These are phyloP conservation scores for Misgurnus mizolepis DNA, from an alignment of 2,113 vertebrate genomes.

Conservation along the genomic window DNA sequence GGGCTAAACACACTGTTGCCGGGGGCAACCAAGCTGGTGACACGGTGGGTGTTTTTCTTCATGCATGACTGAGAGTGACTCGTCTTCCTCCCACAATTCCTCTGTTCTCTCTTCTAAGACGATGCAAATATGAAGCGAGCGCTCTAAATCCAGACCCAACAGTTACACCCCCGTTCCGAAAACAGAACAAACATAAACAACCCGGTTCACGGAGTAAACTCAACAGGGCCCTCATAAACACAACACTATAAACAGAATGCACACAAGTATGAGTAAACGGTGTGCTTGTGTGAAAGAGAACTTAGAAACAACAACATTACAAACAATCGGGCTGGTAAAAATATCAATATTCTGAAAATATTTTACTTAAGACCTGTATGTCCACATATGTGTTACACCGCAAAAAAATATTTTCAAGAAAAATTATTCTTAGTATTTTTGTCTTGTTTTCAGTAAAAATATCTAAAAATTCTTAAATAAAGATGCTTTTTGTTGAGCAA, in stretches of 20 bases:
- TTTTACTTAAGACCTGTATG: neutral
- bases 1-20: conserved; percentile 27
- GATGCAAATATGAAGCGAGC: conserved; percentile 28
- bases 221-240: conserved; percentile 2
- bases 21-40: conserved; percentile 26
- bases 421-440: no score
- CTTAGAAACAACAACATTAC: neutral
- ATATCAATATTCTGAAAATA: neutral
- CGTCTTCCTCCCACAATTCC: conserved; percentile 36
- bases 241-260: neutral
- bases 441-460: no score
- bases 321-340: neutral
- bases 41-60: conserved; percentile 46
- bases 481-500: no score
- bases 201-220: conserved; percentile 33
- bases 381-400: no score
- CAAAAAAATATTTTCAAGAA: no score
- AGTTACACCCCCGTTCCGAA: neutral
- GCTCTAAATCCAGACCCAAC: conserved; percentile 37
- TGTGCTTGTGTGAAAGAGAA: no score
- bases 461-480: no score
- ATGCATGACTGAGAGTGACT: conserved; percentile 47
- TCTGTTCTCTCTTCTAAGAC: neutral
- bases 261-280: no score
- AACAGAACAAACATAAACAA: conserved; percentile 42